Base-by-base conservation (phyloP, 2,113 vertebrate genomes). In the Lamprotornis superbus region DNA sequence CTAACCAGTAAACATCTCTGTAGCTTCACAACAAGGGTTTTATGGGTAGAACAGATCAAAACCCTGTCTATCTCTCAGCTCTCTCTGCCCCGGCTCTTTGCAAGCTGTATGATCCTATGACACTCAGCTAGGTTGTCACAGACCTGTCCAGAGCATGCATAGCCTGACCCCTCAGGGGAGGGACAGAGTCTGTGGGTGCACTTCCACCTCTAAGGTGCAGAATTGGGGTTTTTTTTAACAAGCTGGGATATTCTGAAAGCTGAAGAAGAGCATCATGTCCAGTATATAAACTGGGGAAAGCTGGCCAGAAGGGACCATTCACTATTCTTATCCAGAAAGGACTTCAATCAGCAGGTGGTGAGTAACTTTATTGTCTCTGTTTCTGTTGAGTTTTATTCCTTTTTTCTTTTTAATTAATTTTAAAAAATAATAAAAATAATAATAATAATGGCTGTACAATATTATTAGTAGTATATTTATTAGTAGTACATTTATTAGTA, bases 91-190 rank as follows among this genome's bases (percentile, higher is more conserved):
- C 19, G 23, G 10, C 5, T 76, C 12, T 53, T 63, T 68, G 42
- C 16, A 63, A 68, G 7, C 3, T 80, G 5, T 15, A 11, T 71
- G 21, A 67, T 57, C 9, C 13, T 12, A 35, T 6, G 19, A 21
- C 37, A n/a, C 12, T 19, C 35, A 40, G 2, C 7, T 37, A 23
- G 19, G 21, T 3, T 55, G 40, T 57, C 73, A 42, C n/a, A 61
- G 21, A 86, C 7, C 7, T 75, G 18, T 74, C 52, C n/a, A 1
- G 2, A 71, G n/a, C 24, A 30, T 8, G 10, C 21, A 9, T 10
- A 80, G 46, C 5, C 15, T 52, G 30, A 56, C 2, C 5, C 14
- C 10, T 40, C 1, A 1, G n/a, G 4, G 3, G 4, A 37, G 21
- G 16, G 30, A 25, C 30, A 79, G 47, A 78, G 22, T 8, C 15